Evolutionary conservation across 2,797 vertebrate genomes (phyloP), one percentile per base, ranked within the genome.

Genomic region (Calcarius lapponicus): DNA sequence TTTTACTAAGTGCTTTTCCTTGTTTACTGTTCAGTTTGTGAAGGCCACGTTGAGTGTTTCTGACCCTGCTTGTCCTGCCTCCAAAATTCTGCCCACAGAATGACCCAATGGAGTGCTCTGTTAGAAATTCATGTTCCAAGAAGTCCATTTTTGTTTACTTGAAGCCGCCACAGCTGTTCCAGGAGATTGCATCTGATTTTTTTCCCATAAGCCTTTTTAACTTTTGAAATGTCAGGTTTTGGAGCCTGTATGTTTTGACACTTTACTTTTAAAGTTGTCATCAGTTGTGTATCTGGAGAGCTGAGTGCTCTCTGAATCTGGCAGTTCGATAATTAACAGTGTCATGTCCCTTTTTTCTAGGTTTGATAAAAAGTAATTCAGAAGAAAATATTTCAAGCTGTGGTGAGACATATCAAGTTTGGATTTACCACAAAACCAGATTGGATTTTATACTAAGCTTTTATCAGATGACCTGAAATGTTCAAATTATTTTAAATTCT

Each of bases 81-180:
- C 78, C 87, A 75, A 80, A 93, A 42, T 57, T 47, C 76, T 79
- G 66, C 76, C 86, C 69, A 65, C 82, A 72, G 72, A 95, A 58
- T 65, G 36, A 88, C 40, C 57, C 76, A n/a, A 40, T 47, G 21
- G 62, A 79, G 40, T 34, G 36, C 53, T 60, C 10, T 29, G 66
- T 65, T 72, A 69, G 47, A 69, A 94, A 88, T 81, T 69, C 43
- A 84, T 26, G 54, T 80, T 90, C 75, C n/a, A 74, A 71, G 73
- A 85, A 87, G 40, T 61, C 47, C 24, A 26, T 36, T 86, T 88
- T 78, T 83, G 40, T 92, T 94, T 92, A 73, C 74, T 71, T 91
- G 53, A 69, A 78, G 43, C 32, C 11, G 16, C 62, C 17, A 3
- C 36, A 72, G 32, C 31, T 83, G n/a, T 79, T 72, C 86, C 7